Evolutionary conservation across 2,797 vertebrate genomes (phyloP).

Genomic region (Brotogeris chrysoptera): DNA sequence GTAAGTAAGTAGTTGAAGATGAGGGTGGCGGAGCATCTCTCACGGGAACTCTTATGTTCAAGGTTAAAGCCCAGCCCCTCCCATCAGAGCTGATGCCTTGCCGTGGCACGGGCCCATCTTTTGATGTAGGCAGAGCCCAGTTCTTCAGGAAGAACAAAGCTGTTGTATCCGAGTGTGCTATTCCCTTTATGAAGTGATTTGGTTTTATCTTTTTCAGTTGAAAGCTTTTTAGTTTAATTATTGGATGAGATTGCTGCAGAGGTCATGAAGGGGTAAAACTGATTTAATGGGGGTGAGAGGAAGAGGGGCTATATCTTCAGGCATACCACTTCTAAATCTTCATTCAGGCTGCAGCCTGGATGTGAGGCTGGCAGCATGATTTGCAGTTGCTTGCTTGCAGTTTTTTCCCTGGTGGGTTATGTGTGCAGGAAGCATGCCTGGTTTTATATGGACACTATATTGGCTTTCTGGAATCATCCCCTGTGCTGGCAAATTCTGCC

Average conservation of each 20-base stretch:
- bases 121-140: background rate
- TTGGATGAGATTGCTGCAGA: background rate
- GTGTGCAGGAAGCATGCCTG: background rate
- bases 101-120: background rate
- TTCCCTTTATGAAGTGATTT: background rate
- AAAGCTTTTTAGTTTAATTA: background rate
- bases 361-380: background rate
- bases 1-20: background rate
- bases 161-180: background rate
- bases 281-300: background rate
- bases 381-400: slow-evolving; percentile 65
- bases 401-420: slow-evolving; percentile 9
- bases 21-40: background rate
- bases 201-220: rapidly evolving
- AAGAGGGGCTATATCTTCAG: background rate
- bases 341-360: background rate
- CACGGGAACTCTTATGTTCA: background rate
- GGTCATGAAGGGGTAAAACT: background rate
- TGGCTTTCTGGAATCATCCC: slow-evolving; percentile 48
- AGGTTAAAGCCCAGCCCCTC: slow-evolving; percentile 30
- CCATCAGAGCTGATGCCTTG: background rate
- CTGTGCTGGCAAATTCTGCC: background rate
- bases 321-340: background rate
- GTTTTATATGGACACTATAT: slow-evolving; percentile 17
- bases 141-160: background rate